Percentiles rank a stretch among this genome's conserved stretches.
Conservation (phyloP, 2,888 invertebrate genomes). For the Perdita meconis region DNA sequence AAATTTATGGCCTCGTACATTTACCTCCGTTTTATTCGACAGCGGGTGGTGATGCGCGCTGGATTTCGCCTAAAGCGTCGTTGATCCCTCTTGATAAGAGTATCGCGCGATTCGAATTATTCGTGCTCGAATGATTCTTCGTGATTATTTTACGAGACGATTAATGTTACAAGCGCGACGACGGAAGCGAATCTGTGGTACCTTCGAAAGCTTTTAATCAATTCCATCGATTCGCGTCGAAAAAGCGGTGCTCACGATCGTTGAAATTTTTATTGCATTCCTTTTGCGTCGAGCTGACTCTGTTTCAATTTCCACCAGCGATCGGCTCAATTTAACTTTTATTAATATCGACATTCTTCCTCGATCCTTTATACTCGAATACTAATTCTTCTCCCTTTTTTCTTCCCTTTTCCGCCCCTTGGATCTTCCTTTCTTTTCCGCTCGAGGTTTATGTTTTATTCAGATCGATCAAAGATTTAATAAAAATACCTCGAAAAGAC, state of each 20-base stretch:
- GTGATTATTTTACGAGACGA: constrained; percentile 23
- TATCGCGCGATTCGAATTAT: not conserved
- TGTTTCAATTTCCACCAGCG: constrained; percentile 77
- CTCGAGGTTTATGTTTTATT: constrained; percentile 82
- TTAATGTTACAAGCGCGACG: constrained; percentile 25
- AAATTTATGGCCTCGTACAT: constrained; percentile 1
- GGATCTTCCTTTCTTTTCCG: constrained; percentile 20
- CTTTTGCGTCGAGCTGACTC: constrained; percentile 42
- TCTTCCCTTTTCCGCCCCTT: constrained; percentile 14
- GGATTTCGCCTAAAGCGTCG: not conserved
- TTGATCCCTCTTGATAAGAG: not conserved
- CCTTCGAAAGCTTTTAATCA: constrained; percentile 47
- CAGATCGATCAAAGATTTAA: constrained; percentile 79
- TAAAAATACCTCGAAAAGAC: constrained; percentile 75
- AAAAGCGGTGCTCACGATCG: constrained; percentile 47
- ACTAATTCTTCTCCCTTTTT: constrained; percentile 63
- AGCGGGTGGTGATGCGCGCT: not conserved
- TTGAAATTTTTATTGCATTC: constrained; percentile 62
- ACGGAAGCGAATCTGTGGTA: constrained; percentile 13
- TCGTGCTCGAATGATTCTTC: constrained; percentile 2
- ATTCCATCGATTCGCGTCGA: constrained; percentile 38
- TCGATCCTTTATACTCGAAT: constrained; percentile 72
- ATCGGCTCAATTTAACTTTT: constrained; percentile 81
- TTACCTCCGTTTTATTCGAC: not conserved
- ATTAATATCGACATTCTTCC: constrained; percentile 81